Base-by-base conservation (phyloP, 2,113 vertebrate species). In the Callipepla californica region DNA sequence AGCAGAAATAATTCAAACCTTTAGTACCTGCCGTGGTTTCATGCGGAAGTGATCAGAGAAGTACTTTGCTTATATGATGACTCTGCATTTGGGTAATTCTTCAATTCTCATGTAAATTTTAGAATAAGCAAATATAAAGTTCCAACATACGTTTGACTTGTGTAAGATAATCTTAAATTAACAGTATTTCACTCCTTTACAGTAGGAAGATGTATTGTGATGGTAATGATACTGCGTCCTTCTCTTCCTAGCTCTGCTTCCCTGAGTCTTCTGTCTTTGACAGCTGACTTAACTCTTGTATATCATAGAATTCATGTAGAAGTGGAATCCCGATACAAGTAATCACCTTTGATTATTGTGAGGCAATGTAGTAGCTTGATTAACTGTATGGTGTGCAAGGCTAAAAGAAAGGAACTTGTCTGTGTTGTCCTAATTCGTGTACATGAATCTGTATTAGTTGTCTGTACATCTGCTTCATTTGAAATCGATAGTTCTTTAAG, bases 101-200 rank as follows among this genome's bases (percentile, higher is more conserved):
- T 58, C 59, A 55, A 23, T 85, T 95, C 74, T 86, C 69, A 80
- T 77, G 75, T 61, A 93, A 68, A 85, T 96, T 58, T 76, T 45
- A 44, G 66, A 87, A 63, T 70, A 90, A 88, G 84, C 58, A 85
- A 89, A 84, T 73, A 92, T 44, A 59, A 93, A 84, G 61, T 78
- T 85, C 75, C 75, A 92, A 84, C 80, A 66, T 22, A 72, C 53
- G 72, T 77, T 91, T 5, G 3, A 36, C 47, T 75, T n/a, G 50
- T 58, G 76, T 67, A 50, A 94, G 78, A 90, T 83, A 85, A 94
- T 70, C 84, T 72, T 77, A 84, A 87, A 92, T 87, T 91, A 77
- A 67, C 76, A 74, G 51, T 55, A 72, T 70, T 70, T 88, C 25
- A 9, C 66, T 67, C 25, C 42, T 79, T 44, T 70, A 38, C 1